Evolutionary conservation across 2,113 vertebrate species (phyloP).

Genomic region (Boulengeromyrus knoepffleri): DNA sequence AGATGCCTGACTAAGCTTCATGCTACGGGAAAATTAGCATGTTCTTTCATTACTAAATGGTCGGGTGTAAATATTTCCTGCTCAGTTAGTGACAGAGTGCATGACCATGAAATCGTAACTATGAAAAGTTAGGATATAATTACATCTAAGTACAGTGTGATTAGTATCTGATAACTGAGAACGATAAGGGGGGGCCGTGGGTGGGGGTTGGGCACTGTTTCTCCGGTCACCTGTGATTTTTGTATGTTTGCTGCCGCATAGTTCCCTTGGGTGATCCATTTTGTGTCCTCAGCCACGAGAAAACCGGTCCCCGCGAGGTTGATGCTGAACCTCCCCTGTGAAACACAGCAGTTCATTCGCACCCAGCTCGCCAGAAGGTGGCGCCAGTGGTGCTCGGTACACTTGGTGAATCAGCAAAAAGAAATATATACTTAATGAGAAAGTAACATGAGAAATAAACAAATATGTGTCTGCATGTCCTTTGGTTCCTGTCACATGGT

Average conservation of each 20-base stretch:
- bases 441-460: not conserved
- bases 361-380: not conserved
- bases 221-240: conserved; percentile 71
- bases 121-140: not conserved
- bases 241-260: conserved; percentile 77
- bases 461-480: conserved; percentile 16
- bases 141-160: not conserved
- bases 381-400: not conserved
- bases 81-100: not conserved
- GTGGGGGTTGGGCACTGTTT: too few relatives aligned
- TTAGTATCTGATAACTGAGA: not conserved
- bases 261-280: conserved; percentile 87
- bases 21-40: not conserved
- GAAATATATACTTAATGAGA: not conserved
- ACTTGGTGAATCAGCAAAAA: not conserved
- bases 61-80: not conserved
- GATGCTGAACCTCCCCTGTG: conserved; percentile 84
- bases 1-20: not conserved
- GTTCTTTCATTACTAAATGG: not conserved
- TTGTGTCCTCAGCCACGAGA: conserved; percentile 62
- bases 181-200: not conserved
- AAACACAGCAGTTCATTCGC: conserved; percentile 12
- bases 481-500: conserved; percentile 19
- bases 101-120: not conserved
- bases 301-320: conserved; percentile 87